phyloP scores from a whole-genome alignment of 2,113 vertebrate species.

The Progne subis region DNA sequence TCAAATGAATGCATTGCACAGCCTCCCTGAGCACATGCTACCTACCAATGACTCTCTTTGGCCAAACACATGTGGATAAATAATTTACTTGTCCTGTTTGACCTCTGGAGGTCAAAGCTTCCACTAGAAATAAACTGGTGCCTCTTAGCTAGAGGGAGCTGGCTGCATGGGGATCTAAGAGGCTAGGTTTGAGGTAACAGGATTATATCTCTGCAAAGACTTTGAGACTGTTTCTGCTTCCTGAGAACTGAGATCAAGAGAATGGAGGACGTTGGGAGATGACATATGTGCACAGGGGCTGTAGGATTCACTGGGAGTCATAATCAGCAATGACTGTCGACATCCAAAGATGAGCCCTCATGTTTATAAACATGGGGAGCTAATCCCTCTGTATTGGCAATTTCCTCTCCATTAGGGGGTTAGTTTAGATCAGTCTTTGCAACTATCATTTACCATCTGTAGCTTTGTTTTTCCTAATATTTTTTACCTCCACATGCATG shows the following conservation, averaged over 20 bases:
- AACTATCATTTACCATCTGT: not conserved
- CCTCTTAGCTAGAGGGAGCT: not conserved
- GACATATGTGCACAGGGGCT: not conserved
- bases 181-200: not conserved
- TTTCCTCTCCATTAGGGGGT: not conserved
- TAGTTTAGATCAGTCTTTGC: not conserved
- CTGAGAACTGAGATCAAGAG: not conserved
- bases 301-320: not conserved
- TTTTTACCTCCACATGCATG: not conserved
- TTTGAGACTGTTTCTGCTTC: not conserved
- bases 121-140: rapidly evolving
- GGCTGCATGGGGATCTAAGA: not conserved
- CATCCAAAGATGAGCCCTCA: not conserved
- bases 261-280: not conserved
- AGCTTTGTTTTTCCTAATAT: not conserved
- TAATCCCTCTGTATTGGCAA: not conserved
- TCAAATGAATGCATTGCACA: no score
- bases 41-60: not conserved
- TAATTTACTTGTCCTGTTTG: not conserved
- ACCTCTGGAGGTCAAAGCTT: not conserved
- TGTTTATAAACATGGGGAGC: not conserved
- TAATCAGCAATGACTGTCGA: not conserved
- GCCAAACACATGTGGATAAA: not conserved
- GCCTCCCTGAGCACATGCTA: not conserved
- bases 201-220: not conserved